phyloP scores from a whole-genome alignment of 2,113 vertebrate species.

The Pterocles orientalis region DNA sequence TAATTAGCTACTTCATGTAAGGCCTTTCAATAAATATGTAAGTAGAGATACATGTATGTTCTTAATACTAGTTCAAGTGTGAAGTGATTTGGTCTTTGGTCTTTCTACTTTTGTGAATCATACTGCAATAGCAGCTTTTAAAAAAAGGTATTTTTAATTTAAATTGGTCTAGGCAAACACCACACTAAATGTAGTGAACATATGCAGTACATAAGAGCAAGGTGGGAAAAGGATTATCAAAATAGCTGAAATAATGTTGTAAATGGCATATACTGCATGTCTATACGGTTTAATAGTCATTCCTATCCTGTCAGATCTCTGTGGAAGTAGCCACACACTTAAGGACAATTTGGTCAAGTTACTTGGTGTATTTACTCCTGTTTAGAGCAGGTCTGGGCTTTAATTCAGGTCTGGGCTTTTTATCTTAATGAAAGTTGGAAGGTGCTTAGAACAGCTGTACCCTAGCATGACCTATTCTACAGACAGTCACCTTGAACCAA shows the following conservation, averaged over 20 bases:
- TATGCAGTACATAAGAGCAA: background rate
- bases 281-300: background rate
- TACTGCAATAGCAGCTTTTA: background rate
- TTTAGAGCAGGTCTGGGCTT: background rate
- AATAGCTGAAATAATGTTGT: constrained; percentile 31
- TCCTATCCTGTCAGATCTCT: background rate
- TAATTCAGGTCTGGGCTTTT: background rate
- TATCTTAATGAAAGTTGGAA: constrained; percentile 3
- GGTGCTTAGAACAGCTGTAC: constrained; percentile 15
- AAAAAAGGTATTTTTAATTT: background rate
- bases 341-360: background rate
- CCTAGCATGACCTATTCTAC: background rate
- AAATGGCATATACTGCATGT: background rate
- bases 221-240: background rate
- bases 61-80: background rate
- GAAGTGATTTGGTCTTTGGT: constrained; percentile 20
- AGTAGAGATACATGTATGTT: background rate
- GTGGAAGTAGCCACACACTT: background rate
- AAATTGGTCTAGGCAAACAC: background rate
- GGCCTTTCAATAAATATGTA: constrained; percentile 13
- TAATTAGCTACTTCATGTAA: background rate
- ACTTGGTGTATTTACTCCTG: background rate
- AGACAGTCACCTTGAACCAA: background rate
- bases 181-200: constrained; percentile 14
- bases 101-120: constrained; percentile 7